These are phyloP conservation scores for Pilophorus perplexus DNA, from an alignment of 2,888 invertebrate genomes.

Conservation along the genomic window DNA sequence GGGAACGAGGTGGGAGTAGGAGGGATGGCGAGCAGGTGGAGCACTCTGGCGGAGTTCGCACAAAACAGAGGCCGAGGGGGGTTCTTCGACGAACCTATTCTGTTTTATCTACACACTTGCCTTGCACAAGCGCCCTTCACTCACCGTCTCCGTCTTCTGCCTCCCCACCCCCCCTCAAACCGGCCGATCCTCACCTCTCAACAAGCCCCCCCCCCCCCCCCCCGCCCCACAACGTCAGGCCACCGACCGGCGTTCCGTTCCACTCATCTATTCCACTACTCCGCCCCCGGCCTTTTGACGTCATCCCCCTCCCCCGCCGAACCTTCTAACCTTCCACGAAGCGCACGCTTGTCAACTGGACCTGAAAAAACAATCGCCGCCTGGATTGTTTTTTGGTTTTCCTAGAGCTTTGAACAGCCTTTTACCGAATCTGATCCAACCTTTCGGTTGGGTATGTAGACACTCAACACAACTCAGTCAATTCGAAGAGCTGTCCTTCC, in stretches of 20 bases:
- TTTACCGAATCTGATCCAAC: no score
- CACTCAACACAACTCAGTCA: no score
- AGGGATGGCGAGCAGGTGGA: background rate
- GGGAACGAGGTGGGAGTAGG: slow-evolving; percentile 14
- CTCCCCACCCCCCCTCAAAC: background rate
- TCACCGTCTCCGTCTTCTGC: slow-evolving; percentile 2
- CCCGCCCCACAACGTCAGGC: background rate
- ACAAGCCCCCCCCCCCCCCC: slow-evolving; percentile 6
- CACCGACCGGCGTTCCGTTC: no score
- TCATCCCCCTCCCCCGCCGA: background rate
- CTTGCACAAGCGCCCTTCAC: slow-evolving; percentile 28
- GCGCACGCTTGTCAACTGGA: slow-evolving; percentile 1
- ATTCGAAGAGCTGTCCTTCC: no score
- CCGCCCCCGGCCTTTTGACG: no score
- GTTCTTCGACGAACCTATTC: slow-evolving; percentile 22
- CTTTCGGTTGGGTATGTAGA: no score
- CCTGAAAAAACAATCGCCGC: slow-evolving; percentile 3
- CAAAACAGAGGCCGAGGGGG: slow-evolving; percentile 3
- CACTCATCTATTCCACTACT: no score
- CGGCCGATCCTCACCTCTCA: background rate
- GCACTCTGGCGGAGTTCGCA: slow-evolving; percentile 13
- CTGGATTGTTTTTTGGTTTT: background rate
- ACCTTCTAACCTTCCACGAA: background rate
- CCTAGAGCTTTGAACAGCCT: no score
- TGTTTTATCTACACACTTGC: slow-evolving; percentile 24